A percentile compares a stretch with the other conserved stretches of the same genome.
Evolutionary conservation across 1,140 invertebrate genomes (phyloP).

Genomic region (Orussus abietinus): DNA sequence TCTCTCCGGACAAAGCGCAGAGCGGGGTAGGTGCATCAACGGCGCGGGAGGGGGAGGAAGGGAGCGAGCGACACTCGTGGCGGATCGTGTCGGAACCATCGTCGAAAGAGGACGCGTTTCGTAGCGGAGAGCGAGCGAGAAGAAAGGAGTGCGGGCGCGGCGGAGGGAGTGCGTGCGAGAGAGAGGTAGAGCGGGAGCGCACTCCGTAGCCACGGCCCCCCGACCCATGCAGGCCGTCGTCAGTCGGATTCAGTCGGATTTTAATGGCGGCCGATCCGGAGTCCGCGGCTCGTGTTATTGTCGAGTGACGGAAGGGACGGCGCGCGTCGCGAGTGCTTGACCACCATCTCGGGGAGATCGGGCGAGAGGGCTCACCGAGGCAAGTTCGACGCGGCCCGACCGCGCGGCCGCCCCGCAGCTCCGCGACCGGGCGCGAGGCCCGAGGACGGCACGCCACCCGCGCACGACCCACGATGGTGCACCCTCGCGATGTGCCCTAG

Average conservation of each 20-base stretch:
- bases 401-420: too few relatives aligned
- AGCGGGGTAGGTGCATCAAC: too few relatives aligned
- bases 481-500: constrained; percentile 37
- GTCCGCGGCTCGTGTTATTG: constrained; percentile 40
- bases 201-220: constrained; percentile 31
- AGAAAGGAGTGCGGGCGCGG: constrained; percentile 1
- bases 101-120: constrained; percentile 2
- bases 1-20: too few relatives aligned
- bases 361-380: too few relatives aligned
- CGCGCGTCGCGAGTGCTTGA: too few relatives aligned
- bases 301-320: constrained; percentile 32
- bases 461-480: constrained; percentile 27
- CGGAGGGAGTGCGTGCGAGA: constrained; percentile 11
- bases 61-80: too few relatives aligned
- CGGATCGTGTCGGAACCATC: too few relatives aligned
- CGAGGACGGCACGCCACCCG: too few relatives aligned
- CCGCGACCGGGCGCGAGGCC: too few relatives aligned
- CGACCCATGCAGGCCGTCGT: constrained; percentile 28
- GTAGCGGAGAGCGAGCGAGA: background rate
- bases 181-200: constrained; percentile 25
- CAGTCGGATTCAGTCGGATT: constrained; percentile 37
- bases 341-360: too few relatives aligned
- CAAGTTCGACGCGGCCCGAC: too few relatives aligned
- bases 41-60: constrained; percentile 5
- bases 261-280: constrained; percentile 46